These are phyloP conservation scores for Alviniconcha strummeri DNA, from an alignment of 2,888 invertebrate genomes.

Conservation along the genomic window DNA sequence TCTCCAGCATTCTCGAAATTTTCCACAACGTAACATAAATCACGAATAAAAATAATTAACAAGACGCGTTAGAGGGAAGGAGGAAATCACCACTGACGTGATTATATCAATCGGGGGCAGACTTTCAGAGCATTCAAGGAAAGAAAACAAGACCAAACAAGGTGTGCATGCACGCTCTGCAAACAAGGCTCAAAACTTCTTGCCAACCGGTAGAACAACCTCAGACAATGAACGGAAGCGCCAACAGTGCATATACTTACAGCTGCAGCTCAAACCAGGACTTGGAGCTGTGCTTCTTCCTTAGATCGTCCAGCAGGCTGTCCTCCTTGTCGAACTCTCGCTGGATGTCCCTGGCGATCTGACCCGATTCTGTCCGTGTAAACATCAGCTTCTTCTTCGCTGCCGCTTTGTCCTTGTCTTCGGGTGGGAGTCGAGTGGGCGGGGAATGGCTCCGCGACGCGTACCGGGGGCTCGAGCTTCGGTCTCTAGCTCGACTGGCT, in stretches of 20 bases:
- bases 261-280: conserved; percentile 46
- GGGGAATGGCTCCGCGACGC: conserved; percentile 35
- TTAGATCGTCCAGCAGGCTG: conserved; percentile 9
- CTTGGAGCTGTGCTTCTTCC: conserved; percentile 38
- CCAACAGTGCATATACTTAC: conserved; percentile 29
- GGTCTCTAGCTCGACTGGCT: conserved; percentile 19
- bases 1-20: no score
- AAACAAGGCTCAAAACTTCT: not conserved
- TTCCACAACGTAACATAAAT: no score
- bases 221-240: not conserved
- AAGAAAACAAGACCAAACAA: not conserved
- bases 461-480: conserved; percentile 39
- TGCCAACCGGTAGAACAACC: not conserved
- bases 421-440: conserved; percentile 36
- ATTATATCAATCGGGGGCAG: no score
- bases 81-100: no score
- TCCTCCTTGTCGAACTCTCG: conserved; percentile 37
- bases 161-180: not conserved
- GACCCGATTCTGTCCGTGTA: conserved; percentile 24
- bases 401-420: conserved; percentile 1
- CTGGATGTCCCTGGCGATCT: conserved; percentile 34
- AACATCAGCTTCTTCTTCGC: conserved; percentile 29
- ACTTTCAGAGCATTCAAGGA: not conserved
- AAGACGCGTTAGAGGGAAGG: no score
- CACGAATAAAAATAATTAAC: no score